A percentile compares a stretch with the other conserved stretches of the same genome.
phyloP scores from a whole-genome alignment of 2,113 vertebrate species.

The Podiceps cristatus region DNA sequence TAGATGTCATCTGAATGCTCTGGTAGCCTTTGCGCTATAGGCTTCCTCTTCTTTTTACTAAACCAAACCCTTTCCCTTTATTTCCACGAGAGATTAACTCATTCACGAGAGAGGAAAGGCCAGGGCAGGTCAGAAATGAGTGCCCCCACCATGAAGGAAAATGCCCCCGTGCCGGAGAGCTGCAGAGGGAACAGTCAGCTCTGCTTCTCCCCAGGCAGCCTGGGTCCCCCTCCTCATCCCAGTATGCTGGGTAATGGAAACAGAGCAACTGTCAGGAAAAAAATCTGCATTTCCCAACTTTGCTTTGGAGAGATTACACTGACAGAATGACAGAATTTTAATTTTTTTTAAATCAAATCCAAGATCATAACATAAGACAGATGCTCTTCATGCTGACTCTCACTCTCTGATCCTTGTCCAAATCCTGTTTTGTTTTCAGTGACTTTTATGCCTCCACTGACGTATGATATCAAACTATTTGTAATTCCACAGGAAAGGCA shows the following conservation, averaged over 20 bases:
- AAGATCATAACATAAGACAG: background rate
- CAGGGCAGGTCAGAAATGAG: background rate
- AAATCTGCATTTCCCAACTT: background rate
- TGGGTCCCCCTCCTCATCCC: background rate
- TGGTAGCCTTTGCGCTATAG: background rate
- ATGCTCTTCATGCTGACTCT: background rate
- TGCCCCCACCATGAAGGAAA: background rate
- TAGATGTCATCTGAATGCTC: background rate
- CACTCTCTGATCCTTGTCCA: background rate
- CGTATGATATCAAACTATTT: background rate
- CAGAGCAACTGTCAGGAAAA: background rate
- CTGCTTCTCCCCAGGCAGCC: background rate
- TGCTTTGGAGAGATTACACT: background rate
- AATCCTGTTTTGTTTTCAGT: conserved; percentile 18
- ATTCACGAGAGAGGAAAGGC: background rate
- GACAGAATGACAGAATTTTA: background rate
- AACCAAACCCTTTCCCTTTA: background rate
- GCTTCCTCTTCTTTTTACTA: background rate
- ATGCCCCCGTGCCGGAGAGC: background rate
- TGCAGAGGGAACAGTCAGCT: background rate
- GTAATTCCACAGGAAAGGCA: background rate
- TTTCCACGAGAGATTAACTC: background rate
- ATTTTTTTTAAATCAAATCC: conserved; percentile 11
- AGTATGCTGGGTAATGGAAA: background rate
- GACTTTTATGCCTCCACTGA: background rate